phyloP scores from a whole-genome alignment of 2,888 invertebrate genomes.

The Himalopsyche japonica region DNA sequence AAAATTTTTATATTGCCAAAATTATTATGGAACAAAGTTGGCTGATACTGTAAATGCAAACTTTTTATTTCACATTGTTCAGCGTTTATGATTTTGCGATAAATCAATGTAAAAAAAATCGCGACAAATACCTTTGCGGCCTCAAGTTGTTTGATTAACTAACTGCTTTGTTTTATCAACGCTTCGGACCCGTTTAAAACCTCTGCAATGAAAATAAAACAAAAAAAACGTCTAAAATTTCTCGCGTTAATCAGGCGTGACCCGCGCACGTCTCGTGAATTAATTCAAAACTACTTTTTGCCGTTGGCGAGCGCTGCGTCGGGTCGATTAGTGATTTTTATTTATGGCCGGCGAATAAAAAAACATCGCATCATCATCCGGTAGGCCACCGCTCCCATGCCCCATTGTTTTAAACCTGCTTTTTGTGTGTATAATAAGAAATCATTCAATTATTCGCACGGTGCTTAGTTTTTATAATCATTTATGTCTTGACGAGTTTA shows the following conservation, averaged over 20 bases:
- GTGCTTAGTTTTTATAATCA: background rate
- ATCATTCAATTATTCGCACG: background rate
- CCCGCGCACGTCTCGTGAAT: background rate
- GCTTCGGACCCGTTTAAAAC: background rate
- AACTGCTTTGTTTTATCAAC: background rate
- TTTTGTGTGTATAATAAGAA: slow-evolving; percentile 1
- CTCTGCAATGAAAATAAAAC: background rate
- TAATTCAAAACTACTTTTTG: background rate
- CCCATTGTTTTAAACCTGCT: background rate
- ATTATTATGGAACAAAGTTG: no score
- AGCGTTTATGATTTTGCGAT: no score
- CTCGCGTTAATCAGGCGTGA: background rate
- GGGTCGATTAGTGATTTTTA: slow-evolving; percentile 1
- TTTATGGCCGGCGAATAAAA: background rate
- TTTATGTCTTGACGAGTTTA: background rate
- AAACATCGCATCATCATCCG: background rate
- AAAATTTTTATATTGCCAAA: no score
- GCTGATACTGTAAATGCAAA: no score
- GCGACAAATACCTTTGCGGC: background rate
- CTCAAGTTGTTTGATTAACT: background rate
- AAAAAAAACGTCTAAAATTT: background rate
- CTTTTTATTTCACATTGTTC: no score
- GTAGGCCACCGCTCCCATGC: background rate
- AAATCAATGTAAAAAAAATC: background rate
- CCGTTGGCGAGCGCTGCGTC: background rate